Evolutionary conservation across 2,113 vertebrate genomes (phyloP).

Genomic region (Chunga burmeisteri): DNA sequence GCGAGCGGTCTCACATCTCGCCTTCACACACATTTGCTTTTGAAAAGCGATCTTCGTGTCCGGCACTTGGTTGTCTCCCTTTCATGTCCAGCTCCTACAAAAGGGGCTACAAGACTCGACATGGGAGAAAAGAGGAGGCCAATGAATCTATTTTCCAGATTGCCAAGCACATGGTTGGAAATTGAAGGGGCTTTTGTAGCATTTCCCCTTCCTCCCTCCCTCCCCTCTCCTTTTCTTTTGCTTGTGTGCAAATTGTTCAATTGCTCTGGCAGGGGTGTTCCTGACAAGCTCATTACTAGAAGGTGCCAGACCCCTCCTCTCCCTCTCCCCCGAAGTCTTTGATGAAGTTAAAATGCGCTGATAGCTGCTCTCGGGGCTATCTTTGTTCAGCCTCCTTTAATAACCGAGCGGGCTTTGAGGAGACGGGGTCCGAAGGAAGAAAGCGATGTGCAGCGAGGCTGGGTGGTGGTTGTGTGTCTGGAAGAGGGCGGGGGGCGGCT

Average conservation of each 20-base stretch:
- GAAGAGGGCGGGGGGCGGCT: background rate
- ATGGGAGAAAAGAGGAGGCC: constrained; percentile 78
- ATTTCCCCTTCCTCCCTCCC: constrained; percentile 52
- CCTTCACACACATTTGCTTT: constrained; percentile 81
- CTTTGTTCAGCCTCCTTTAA: constrained; percentile 59
- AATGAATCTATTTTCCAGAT: constrained; percentile 86
- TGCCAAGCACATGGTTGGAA: constrained; percentile 83
- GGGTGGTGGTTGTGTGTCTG: background rate
- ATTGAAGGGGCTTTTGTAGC: constrained; percentile 75
- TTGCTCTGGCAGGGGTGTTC: constrained; percentile 82
- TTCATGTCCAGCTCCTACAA: constrained; percentile 82
- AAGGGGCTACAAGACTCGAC: constrained; percentile 81
- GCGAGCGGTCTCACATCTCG: constrained; percentile 81
- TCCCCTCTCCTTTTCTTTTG: constrained; percentile 75
- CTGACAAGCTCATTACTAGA: constrained; percentile 84
- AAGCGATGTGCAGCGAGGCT: constrained; percentile 32
- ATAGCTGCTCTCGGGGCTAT: constrained; percentile 55
- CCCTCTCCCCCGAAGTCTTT: constrained; percentile 66
- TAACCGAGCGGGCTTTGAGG: constrained; percentile 45
- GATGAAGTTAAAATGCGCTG: constrained; percentile 69
- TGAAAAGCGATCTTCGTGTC: constrained; percentile 90
- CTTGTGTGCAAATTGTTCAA: constrained; percentile 82
- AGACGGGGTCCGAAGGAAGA: constrained; percentile 23
- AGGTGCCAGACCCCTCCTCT: constrained; percentile 76
- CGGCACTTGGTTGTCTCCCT: constrained; percentile 84